phyloP scores from a whole-genome alignment of 1,140 invertebrate species.

The Adoxophyes honmai region DNA sequence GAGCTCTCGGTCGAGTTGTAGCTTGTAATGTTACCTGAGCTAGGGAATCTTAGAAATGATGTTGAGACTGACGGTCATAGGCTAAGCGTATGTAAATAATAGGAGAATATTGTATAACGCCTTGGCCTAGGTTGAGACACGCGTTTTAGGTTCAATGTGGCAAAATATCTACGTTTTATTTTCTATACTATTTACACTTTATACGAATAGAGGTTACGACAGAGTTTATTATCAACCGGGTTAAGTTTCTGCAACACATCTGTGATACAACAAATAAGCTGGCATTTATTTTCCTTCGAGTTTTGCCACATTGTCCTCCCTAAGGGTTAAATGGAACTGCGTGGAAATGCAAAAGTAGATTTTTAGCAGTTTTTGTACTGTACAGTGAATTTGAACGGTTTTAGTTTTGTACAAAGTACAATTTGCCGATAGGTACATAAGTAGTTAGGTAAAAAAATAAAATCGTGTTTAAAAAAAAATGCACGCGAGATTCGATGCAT shows the following conservation, averaged over 20 bases:
- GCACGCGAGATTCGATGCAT: slow-evolving; percentile 64
- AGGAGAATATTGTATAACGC: slow-evolving; percentile 72
- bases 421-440: slow-evolving; percentile 72
- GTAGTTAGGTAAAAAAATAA: slow-evolving; percentile 67
- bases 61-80: slow-evolving; percentile 73
- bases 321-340: slow-evolving; percentile 26
- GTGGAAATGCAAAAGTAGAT: slow-evolving; percentile 35
- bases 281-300: slow-evolving; percentile 43
- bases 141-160: slow-evolving; percentile 50
- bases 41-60: slow-evolving; percentile 61
- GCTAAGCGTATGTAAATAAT: slow-evolving; percentile 74
- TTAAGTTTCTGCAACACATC: slow-evolving; percentile 66
- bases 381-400: slow-evolving; percentile 56
- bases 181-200: slow-evolving; percentile 32
- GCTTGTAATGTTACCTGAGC: slow-evolving; percentile 61
- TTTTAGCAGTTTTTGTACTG: slow-evolving; percentile 54
- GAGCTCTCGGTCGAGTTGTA: slow-evolving; percentile 59
- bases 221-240: slow-evolving; percentile 49
- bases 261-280: slow-evolving; percentile 71
- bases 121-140: slow-evolving; percentile 68
- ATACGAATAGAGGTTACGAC: slow-evolving; percentile 35
- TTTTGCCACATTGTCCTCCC: slow-evolving; percentile 52
- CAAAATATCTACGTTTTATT: slow-evolving; percentile 50
- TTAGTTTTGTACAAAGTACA: slow-evolving; percentile 74
- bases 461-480: slow-evolving; percentile 58